Percentiles rank a stretch among this genome's conserved stretches.
phyloP scores from a whole-genome alignment of 1,140 invertebrate genomes.

The Globodera rostochiensis region DNA sequence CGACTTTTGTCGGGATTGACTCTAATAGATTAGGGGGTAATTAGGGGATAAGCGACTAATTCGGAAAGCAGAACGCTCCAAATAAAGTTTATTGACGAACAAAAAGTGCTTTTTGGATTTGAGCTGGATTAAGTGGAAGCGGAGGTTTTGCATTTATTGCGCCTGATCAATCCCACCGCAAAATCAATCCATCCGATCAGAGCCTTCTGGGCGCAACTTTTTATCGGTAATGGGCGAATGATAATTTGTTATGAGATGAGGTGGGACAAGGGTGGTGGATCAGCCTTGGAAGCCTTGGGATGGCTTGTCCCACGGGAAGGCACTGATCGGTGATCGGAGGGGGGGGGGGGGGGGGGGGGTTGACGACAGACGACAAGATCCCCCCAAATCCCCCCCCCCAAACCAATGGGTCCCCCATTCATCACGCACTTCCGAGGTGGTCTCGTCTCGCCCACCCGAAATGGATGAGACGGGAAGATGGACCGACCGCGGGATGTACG shows the following conservation, averaged over 20 bases:
- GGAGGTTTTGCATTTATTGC: neutral
- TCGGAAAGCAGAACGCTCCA: too few relatives aligned
- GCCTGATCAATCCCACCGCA: neutral
- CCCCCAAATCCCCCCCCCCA: too few relatives aligned
- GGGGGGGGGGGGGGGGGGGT: too few relatives aligned
- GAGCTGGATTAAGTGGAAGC: neutral
- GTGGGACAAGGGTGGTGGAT: neutral
- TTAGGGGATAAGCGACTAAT: too few relatives aligned
- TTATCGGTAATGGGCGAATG: neutral
- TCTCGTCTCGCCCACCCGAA: neutral
- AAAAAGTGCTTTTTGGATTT: neutral
- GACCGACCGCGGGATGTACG: neutral
- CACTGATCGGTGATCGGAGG: neutral
- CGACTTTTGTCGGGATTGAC: too few relatives aligned
- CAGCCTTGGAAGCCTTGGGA: neutral
- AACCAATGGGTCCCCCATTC: neutral
- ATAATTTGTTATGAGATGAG: neutral
- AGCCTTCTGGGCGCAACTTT: neutral
- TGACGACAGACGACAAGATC: neutral
- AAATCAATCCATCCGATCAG: neutral
- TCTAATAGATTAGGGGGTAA: too few relatives aligned
- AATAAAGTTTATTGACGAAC: neutral
- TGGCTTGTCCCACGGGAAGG: neutral
- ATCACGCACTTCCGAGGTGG: slow-evolving; percentile 1
- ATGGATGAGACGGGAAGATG: neutral